phyloP scores from a whole-genome alignment of 1,140 invertebrate species.

The Lepidurus arcticus region DNA sequence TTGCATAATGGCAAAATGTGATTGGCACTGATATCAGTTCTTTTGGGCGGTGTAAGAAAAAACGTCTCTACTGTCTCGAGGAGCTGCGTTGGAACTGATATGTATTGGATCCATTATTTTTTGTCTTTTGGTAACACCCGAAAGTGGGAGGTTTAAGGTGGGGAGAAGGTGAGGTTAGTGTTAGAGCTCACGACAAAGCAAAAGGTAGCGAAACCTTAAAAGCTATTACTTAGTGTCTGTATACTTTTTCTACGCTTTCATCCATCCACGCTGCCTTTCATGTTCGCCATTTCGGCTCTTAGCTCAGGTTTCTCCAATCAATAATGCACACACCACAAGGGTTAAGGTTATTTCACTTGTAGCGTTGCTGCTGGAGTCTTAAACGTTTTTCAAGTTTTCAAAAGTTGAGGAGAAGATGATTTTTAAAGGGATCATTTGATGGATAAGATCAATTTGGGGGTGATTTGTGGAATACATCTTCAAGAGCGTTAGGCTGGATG shows the following conservation, averaged over 20 bases:
- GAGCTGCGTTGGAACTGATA: neutral
- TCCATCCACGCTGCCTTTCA: neutral
- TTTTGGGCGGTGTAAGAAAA: neutral
- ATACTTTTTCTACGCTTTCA: neutral
- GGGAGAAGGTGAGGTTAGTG: neutral
- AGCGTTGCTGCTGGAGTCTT: neutral
- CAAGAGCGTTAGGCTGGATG: too few species aligned
- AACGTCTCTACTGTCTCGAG: neutral
- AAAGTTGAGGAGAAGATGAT: neutral
- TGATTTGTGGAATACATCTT: too few species aligned
- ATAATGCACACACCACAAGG: conserved; percentile 15
- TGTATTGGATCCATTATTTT: neutral
- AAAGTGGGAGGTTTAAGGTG: neutral
- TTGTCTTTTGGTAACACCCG: neutral
- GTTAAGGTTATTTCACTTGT: neutral
- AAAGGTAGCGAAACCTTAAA: conserved; percentile 3
- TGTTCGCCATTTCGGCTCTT: neutral
- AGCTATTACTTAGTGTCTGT: conserved; percentile 16
- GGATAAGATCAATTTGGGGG: too few species aligned
- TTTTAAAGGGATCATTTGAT: too few species aligned
- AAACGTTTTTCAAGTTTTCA: neutral
- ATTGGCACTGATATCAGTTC: neutral
- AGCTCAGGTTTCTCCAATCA: conserved; percentile 21
- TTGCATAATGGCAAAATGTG: conserved; percentile 13
- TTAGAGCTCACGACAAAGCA: neutral